Base-by-base conservation (phyloP, 2,113 vertebrate genomes). In the Shinisaurus crocodilurus region DNA sequence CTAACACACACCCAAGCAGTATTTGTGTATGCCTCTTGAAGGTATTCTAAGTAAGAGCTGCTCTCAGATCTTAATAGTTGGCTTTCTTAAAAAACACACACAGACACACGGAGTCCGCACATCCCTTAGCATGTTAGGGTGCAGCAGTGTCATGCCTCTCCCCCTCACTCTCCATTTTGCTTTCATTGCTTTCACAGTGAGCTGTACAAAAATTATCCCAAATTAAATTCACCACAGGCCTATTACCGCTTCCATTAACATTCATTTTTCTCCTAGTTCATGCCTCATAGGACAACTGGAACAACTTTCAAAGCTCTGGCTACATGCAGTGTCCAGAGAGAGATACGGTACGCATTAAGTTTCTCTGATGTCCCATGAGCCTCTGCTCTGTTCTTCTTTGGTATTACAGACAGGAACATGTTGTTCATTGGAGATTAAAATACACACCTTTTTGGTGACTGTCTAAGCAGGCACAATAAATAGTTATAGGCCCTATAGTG, bases 401-500 rank as follows among this genome's bases (percentile, higher is more conserved):
- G 40, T 80, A 16, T 8, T 86, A 63, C 43, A 83, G 32, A 23
- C 37, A 82, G 92, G 92, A 72, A 0, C 6, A 60, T 9, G 70
- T 16, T 0, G 0, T 85, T 85, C 43, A 76, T 29, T 8, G 0
- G 63, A 37, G 60, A 9, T 43, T 63, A 88, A 90, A 25, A 88
- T 10, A 48, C 10, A 29, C 20, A 50, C 18, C 92, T 85, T 63
- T 89, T 34, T 54, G 60, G 37, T 0, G 0, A 90, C 70, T 89
- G 92, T 92, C 0, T 2, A 90, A 85, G 85, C 76, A 76, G 57
- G 27, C 60, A 83, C 90, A 94, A 84, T 69, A 90, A 93, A 63
- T 85, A 88, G 77, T 91, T 90, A 72, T 9, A 93, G 91, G 54
- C 57, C 85, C 88, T 95, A 92, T 40, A 43, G 88, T 54, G 75